phyloP scores from a whole-genome alignment of 2,888 invertebrate genomes.

The Orchestes rusci region DNA sequence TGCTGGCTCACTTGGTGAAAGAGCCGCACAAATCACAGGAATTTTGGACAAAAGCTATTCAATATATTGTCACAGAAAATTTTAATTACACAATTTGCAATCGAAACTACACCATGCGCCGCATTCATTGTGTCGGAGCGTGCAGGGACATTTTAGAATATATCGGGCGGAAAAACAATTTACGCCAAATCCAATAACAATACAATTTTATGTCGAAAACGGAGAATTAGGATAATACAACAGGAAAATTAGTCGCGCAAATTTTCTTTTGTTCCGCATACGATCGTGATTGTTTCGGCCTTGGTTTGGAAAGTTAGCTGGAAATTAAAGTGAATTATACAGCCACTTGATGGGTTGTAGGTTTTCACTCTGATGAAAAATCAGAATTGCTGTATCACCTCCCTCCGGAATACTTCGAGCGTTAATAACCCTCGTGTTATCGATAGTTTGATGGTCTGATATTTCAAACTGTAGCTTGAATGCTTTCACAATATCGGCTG shows the following conservation, averaged over 20 bases:
- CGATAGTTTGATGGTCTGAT: no score
- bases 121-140: constrained; percentile 10
- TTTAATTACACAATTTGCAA: constrained; percentile 21
- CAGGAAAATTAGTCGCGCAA: constrained; percentile 17
- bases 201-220: constrained; percentile 19
- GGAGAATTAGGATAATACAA: constrained; percentile 21
- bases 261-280: no score
- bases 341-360: no score
- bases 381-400: no score
- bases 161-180: constrained; percentile 23
- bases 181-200: constrained; percentile 22
- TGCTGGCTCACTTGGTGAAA: background rate
- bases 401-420: no score
- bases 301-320: no score
- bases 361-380: no score
- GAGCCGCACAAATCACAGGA: constrained; percentile 1
- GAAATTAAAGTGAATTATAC: no score
- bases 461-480: no score
- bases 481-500: no score
- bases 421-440: no score
- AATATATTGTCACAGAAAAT: constrained; percentile 20
- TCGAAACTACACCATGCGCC: constrained; percentile 17
- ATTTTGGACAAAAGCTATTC: constrained; percentile 11
- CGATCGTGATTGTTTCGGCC: no score
- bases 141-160: constrained; percentile 16